Evolutionary conservation across 1,140 invertebrate species (phyloP).

Genomic region (Whitmania pigra): DNA sequence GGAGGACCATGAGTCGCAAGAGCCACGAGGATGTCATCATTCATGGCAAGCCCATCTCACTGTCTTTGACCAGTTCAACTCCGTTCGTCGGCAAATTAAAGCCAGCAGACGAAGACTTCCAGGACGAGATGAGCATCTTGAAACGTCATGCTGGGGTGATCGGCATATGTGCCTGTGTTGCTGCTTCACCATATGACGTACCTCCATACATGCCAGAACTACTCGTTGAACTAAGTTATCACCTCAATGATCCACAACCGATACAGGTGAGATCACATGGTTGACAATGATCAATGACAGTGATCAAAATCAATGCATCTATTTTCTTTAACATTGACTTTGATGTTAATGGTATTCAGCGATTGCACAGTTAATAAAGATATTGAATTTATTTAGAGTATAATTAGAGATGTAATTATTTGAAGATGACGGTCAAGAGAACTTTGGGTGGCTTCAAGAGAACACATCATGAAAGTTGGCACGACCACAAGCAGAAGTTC

Average conservation of each 20-base stretch:
- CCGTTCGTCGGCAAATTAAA: neutral
- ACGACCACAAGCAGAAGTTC: constrained; percentile 70
- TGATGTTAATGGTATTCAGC: no score
- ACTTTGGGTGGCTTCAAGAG: constrained; percentile 76
- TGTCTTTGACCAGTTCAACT: no score
- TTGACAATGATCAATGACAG: no score
- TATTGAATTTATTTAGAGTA: neutral
- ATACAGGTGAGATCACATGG: constrained; percentile 54
- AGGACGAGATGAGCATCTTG: constrained; percentile 38
- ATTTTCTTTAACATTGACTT: no score
- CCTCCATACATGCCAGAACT: constrained; percentile 69
- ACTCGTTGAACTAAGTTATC: constrained; percentile 61
- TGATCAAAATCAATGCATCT: no score
- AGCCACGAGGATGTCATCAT: neutral
- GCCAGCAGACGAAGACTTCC: constrained; percentile 21
- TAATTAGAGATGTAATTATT: constrained; percentile 17
- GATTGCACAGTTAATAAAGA: no score
- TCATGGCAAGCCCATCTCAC: no score
- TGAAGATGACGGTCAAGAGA: constrained; percentile 64
- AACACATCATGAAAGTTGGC: constrained; percentile 85
- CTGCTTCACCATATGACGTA: constrained; percentile 77
- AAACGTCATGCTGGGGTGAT: constrained; percentile 65
- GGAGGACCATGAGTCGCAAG: constrained; percentile 26
- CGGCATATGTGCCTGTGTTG: constrained; percentile 73
- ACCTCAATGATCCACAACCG: constrained; percentile 75